Evolutionary conservation across 1,140 invertebrate species (phyloP).

Genomic region (Scaptomyza hsui): DNA sequence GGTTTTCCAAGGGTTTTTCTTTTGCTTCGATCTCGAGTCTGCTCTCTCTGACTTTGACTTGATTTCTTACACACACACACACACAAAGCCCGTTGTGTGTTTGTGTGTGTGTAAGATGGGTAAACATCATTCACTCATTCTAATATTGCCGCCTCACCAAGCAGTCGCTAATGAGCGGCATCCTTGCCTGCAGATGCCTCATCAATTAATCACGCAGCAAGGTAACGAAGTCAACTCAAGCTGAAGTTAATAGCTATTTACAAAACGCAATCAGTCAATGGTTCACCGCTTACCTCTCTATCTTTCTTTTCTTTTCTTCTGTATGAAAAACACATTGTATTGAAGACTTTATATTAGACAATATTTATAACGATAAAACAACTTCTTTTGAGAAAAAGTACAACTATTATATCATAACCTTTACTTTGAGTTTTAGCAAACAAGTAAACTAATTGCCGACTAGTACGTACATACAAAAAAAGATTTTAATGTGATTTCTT

Average conservation of each 20-base stretch:
- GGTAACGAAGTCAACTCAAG: slow-evolving; percentile 31
- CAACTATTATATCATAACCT: no score
- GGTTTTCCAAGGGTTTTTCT: slow-evolving; percentile 50
- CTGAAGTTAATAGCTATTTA: slow-evolving; percentile 23
- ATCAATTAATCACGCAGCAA: slow-evolving; percentile 48
- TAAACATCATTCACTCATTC: slow-evolving; percentile 15
- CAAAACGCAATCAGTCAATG: slow-evolving; percentile 26
- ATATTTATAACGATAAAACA: no score
- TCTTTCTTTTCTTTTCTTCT: no score
- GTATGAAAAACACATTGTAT: no score
- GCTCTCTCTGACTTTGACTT: slow-evolving; percentile 13
- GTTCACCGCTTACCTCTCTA: not conserved
- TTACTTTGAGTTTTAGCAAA: no score
- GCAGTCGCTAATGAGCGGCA: slow-evolving; percentile 45
- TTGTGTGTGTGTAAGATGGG: slow-evolving; percentile 20
- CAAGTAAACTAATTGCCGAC: no score
- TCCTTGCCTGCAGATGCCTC: slow-evolving; percentile 26
- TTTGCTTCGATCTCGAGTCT: slow-evolving; percentile 38
- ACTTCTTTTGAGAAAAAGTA: no score
- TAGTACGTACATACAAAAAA: no score
- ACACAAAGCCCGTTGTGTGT: not conserved
- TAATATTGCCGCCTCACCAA: not conserved
- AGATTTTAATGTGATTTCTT: no score
- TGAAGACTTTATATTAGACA: no score
- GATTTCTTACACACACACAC: slow-evolving; percentile 23